These are phyloP conservation scores for Solenodon paradoxus DNA, from an alignment of 2,113 vertebrate species.

Conservation along the genomic window DNA sequence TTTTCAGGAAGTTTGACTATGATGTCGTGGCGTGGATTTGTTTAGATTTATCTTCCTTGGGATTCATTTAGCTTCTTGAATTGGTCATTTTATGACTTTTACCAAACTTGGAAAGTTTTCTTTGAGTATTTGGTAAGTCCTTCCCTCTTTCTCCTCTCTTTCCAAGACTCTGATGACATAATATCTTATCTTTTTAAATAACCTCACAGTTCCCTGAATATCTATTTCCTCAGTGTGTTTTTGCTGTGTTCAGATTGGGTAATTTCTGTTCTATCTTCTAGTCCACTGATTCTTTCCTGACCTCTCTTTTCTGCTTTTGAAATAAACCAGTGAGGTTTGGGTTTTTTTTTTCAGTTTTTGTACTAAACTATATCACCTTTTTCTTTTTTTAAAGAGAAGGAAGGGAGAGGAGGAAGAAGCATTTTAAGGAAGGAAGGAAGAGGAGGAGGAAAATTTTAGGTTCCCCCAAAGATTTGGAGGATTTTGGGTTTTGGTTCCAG, in stretches of 20 bases:
- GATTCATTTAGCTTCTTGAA: neutral
- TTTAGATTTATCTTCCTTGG: neutral
- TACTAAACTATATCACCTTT: no score
- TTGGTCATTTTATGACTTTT: neutral
- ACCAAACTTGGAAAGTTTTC: neutral
- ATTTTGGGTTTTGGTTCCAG: no score
- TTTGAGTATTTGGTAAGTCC: neutral
- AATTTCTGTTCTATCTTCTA: neutral
- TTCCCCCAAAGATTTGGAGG: no score
- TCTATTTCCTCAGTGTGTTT: neutral
- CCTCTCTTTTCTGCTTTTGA: neutral
- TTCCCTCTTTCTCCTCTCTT: neutral
- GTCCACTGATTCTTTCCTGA: neutral
- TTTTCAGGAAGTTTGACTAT: neutral
- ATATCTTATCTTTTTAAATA: neutral
- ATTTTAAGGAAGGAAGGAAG: no score
- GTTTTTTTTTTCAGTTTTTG: neutral
- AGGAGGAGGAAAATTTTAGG: no score
- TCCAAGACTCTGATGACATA: neutral
- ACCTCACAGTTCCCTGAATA: neutral
- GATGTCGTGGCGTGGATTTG: neutral
- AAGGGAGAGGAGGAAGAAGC: no score
- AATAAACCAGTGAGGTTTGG: neutral
- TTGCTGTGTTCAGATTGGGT: neutral
- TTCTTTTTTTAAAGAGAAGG: no score